Percentiles rank a stretch among this genome's conserved stretches.
Conservation (phyloP, 2,113 vertebrate genomes). For the Cervus canadensis region DNA sequence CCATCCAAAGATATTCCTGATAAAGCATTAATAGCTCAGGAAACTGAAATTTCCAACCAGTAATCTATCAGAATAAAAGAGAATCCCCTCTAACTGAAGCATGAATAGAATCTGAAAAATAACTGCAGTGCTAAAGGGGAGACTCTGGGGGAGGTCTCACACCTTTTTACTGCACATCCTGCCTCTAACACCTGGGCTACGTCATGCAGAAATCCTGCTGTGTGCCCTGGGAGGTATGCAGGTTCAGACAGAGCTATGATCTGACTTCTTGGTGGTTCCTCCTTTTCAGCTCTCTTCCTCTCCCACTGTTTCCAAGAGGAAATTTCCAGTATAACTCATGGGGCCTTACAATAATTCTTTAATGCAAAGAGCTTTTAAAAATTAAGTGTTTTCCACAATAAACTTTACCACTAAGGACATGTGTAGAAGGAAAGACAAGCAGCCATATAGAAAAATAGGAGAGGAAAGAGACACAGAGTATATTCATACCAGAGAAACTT, state of each 20-base stretch:
- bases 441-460: background rate
- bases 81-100: background rate
- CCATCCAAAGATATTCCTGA: background rate
- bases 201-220: background rate
- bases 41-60: background rate
- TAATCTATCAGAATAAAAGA: background rate
- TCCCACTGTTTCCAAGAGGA: rapidly evolving
- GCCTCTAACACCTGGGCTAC: background rate
- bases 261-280: background rate
- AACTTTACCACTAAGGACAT: background rate
- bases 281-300: background rate
- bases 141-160: background rate
- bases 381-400: background rate
- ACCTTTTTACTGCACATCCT: too few species aligned
- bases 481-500: rapidly evolving
- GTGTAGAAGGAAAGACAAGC: background rate
- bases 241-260: background rate
- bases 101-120: background rate
- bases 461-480: background rate
- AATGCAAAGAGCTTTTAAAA: background rate
- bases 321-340: background rate
- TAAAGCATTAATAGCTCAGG: background rate
- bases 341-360: background rate
- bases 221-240: too few species aligned
- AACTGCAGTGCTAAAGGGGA: background rate